Base-by-base conservation (phyloP, 1,140 invertebrate genomes). In the Chironomus tepperi region DNA sequence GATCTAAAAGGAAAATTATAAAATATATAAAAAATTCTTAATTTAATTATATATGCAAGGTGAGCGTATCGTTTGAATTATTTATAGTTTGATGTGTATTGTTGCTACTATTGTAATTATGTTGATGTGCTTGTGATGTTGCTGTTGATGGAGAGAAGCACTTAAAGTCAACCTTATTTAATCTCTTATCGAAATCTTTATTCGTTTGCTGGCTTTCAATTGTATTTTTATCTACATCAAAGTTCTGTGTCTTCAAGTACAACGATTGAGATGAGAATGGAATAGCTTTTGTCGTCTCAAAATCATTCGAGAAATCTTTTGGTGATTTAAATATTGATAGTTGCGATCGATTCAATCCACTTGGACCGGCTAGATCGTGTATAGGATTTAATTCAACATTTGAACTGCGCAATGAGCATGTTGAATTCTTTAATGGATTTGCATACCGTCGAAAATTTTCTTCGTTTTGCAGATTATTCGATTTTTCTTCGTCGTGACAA, bases 391-490 rank as follows among this genome's bases (percentile, higher is more conserved):
- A 86, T 84, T 77, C 89, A 75, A 79, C 81, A 42, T 79, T 79
- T 73, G 78, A 79, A 9, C 81, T 79, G 7, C 82, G 77, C 43
- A 84, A 75, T 0, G 82, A 84, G 19, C 77, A 81, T 7, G 80
- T 79, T 75, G 82, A 83, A 74, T 83, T 82, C 67, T 83, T 84
- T 0, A 84, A 75, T 0, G 85, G 86, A 80, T 86, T 86, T 43
- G 85, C 85, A 77, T 86, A 85, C 85, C 89, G 82, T 47, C 93
- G 86, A 21, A 95, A 83, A 78, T 95, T 95, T 81, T 96, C 93
- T 79, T 95, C 93, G 81, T 95, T 95, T 80, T 95, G 93, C 65
- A 94, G 83, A 80, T 95, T 95, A 79, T 94, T 94, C 0, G 91
- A 92, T 79, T 94, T 94, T 78, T 94, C 92, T 80, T 93, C 91